phyloP scores from a whole-genome alignment of 2,113 vertebrate genomes.

The Corythoichthys intestinalis region DNA sequence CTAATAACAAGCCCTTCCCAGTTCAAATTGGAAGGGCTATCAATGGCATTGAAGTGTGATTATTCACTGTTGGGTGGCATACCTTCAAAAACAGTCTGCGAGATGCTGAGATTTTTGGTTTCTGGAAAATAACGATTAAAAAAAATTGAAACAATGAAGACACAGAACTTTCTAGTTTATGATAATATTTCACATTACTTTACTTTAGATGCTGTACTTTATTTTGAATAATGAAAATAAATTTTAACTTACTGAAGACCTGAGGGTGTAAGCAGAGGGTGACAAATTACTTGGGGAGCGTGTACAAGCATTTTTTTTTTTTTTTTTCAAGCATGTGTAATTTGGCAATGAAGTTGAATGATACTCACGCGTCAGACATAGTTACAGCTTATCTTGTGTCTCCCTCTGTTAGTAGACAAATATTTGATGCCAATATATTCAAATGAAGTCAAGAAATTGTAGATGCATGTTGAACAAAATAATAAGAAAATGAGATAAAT shows the following conservation, averaged over 20 bases:
- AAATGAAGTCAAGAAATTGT: background rate
- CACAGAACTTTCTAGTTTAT: too few species aligned
- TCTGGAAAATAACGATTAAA: conserved; percentile 34
- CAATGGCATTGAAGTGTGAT: too few species aligned
- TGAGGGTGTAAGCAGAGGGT: conserved; percentile 11
- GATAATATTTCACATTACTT: too few species aligned
- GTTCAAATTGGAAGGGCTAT: too few species aligned
- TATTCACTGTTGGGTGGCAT: background rate
- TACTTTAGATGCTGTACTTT: too few species aligned
- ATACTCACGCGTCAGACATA: conserved; percentile 71
- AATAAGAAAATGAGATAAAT: background rate
- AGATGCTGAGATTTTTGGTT: conserved; percentile 71
- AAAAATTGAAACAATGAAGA: too few species aligned
- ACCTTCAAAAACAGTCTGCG: conserved; percentile 73
- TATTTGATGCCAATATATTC: background rate
- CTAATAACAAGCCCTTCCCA: too few species aligned
- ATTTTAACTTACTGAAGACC: conserved; percentile 44
- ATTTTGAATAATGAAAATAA: too few species aligned
- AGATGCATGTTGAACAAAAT: too few species aligned
- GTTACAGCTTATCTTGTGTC: conserved; percentile 26
- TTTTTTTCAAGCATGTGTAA: background rate
- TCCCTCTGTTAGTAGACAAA: conserved; percentile 12
- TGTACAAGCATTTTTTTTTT: conserved; percentile 10
- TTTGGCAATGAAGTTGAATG: background rate
- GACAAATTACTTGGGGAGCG: conserved; percentile 12